Evolutionary conservation across 2,797 vertebrate genomes (phyloP), one percentile per base, ranked within the genome.

Genomic region (Lagocephalus sceleratus): DNA sequence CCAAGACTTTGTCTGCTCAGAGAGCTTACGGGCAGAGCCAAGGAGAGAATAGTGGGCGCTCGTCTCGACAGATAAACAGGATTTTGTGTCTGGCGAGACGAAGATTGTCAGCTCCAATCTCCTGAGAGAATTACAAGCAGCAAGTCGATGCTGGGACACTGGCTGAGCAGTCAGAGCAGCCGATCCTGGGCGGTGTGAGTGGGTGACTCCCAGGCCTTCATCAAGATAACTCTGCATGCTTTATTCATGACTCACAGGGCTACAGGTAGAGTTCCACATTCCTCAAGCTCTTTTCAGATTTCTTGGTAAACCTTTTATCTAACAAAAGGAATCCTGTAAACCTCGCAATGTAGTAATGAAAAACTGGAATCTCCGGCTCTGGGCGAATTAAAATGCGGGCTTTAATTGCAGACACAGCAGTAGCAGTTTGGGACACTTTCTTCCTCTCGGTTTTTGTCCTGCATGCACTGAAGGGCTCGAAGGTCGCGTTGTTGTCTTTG

Each of bases 61-160:
- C 69, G 64, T 78, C 63, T 64, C 76, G 73, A 81, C 85, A 86
- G 87, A 90, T 90, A 87, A 89, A 87, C 79, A 84, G 85, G 84
- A 87, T 90, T 87, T 86, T 76, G 76, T 76, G 84, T 76, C 83
- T 85, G 88, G 78, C 76, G 64, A 80, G 78, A 72, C 59, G 23
- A 66, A 84, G 85, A 86, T 86, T 87, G 85, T 82, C 78, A 73
- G 76, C 73, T 82, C 69, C 81, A 84, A 86, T 88, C 83, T 87
- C 79, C 73, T 58, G 54, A 78, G 80, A 87, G 88, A 89, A 88
- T 88, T 87, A 86, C 83, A 84, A 80, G 70, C 72, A 69, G 44
- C 55, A 80, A 76, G 78, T 85, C 76, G 55, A 73, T 78, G 80
- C 69, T 35, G 76, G 72, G 71, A 78, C 79, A 80, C 45, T 38